Evolutionary conservation across 2,113 vertebrate genomes (phyloP), one percentile per base, ranked within the genome.

Genomic region (Heterochromis multidens): DNA sequence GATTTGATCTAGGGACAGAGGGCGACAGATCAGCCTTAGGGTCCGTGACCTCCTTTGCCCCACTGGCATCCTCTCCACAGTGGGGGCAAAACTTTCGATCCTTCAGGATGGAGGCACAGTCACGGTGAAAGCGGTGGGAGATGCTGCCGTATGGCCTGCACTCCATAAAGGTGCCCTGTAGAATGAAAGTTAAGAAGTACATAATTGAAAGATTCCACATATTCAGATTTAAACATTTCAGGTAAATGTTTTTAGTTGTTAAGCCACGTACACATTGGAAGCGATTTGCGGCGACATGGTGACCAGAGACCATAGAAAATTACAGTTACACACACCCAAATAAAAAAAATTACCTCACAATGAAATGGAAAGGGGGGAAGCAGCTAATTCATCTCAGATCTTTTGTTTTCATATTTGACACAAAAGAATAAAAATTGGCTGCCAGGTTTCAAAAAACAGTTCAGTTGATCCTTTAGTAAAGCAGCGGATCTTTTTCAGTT

Each of bases 151-250:
- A 98, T 0, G 98, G 99, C 89, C 98, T 96, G 91, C 99, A 99
- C 92, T 99, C 98, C 97, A 99, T 97, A 92, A 99, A 99, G 23
- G 96, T 97, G 52, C 99, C 99, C 98, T 99, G 77, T 14, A 31
- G 54, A 57, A 27, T 4, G 49, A 25, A 52, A 52, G 67, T 31
- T 16, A 56, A 49, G 14, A 35, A 80, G 33, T 25, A 17, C 40
- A 72, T 25, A 25, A 72, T 17, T 29, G 25, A 72, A 72, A 29
- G 16, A 49, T 72, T 72, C 23, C 46, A 72, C 25, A 29, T 72
- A 17, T 31, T 52, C 67, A 52, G 6, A 74, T 52, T 52, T 27
- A 31, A 72, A 49, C 25, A 49, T 72, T 72, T 72, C 67, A 56
- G 52, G 52, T 72, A 29, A n/a, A 49, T 25, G 56, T 13, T 70